Percentiles rank a stretch among this genome's conserved stretches.
Conservation (phyloP, 2,888 invertebrate genomes). For the Petrolisthes manimaculis region DNA sequence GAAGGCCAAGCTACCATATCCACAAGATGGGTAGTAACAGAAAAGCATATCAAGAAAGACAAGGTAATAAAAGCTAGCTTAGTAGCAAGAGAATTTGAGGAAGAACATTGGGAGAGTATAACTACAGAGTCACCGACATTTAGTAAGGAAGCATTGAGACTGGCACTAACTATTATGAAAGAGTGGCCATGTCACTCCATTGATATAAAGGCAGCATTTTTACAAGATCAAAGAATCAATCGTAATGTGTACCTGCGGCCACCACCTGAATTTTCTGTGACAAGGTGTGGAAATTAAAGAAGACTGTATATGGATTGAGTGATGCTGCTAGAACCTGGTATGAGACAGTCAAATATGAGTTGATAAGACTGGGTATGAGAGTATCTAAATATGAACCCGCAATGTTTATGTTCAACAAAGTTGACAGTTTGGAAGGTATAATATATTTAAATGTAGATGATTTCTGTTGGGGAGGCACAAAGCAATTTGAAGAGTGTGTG, state of each 20-base stretch:
- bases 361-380: slow-evolving; percentile 21
- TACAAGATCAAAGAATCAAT: slow-evolving; percentile 6
- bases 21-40: no score
- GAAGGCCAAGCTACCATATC: no score
- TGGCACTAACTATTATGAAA: background rate
- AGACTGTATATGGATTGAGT: slow-evolving; percentile 21
- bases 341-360: slow-evolving; percentile 5
- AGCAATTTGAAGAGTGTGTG: background rate
- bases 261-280: slow-evolving; percentile 7
- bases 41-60: background rate
- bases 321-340: slow-evolving; percentile 21
- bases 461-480: slow-evolving; percentile 8
- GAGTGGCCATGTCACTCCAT: background rate
- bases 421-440: slow-evolving; percentile 3
- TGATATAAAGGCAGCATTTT: slow-evolving; percentile 10
- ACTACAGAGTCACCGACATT: slow-evolving; percentile 1
- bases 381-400: slow-evolving; percentile 10
- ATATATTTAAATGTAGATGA: slow-evolving; percentile 13
- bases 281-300: slow-evolving; percentile 19
- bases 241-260: slow-evolving; percentile 11
- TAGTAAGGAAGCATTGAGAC: slow-evolving; percentile 16
- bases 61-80: slow-evolving; percentile 6
- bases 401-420: slow-evolving; percentile 13
- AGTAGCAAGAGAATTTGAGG: background rate
- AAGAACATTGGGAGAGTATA: background rate